phyloP scores from a whole-genome alignment of 2,888 invertebrate genomes.

The Phyllotreta cruciferae region DNA sequence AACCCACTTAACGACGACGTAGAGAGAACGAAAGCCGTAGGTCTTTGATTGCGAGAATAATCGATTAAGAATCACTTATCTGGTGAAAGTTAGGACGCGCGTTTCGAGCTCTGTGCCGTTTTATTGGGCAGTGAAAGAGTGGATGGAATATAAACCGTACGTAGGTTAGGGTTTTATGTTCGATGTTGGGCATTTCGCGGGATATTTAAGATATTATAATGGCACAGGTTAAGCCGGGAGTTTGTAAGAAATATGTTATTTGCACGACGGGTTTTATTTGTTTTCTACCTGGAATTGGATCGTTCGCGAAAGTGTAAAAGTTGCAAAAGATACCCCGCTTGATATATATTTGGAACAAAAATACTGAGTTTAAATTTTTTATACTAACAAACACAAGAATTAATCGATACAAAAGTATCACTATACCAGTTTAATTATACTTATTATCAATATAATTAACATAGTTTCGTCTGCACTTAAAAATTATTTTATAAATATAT shows the following conservation, averaged over 20 bases:
- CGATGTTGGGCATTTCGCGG: conserved; percentile 54
- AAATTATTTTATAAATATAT: too few relatives aligned
- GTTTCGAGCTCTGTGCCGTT: conserved; percentile 44
- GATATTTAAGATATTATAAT: conserved; percentile 58
- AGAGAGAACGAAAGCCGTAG: conserved; percentile 53
- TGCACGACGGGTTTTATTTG: conserved; percentile 41
- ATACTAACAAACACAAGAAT: too few relatives aligned
- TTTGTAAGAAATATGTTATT: conserved; percentile 51
- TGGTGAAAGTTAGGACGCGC: conserved; percentile 54
- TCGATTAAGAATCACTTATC: conserved; percentile 51
- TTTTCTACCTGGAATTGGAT: conserved; percentile 14
- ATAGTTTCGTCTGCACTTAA: too few relatives aligned
- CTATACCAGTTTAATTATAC: too few relatives aligned
- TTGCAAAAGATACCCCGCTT: too few relatives aligned
- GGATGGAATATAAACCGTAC: conserved; percentile 44
- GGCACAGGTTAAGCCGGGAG: conserved; percentile 49
- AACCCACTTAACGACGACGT: conserved; percentile 17
- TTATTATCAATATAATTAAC: too few relatives aligned
- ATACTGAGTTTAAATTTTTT: too few relatives aligned
- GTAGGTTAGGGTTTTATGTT: conserved; percentile 42
- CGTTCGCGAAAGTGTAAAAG: not conserved
- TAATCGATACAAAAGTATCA: too few relatives aligned
- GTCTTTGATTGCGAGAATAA: conserved; percentile 63
- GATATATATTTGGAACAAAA: too few relatives aligned
- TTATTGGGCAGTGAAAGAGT: conserved; percentile 41